Evolutionary conservation across 2,113 vertebrate genomes (phyloP), one percentile per base, ranked within the genome.

Genomic region (Daboia siamensis): DNA sequence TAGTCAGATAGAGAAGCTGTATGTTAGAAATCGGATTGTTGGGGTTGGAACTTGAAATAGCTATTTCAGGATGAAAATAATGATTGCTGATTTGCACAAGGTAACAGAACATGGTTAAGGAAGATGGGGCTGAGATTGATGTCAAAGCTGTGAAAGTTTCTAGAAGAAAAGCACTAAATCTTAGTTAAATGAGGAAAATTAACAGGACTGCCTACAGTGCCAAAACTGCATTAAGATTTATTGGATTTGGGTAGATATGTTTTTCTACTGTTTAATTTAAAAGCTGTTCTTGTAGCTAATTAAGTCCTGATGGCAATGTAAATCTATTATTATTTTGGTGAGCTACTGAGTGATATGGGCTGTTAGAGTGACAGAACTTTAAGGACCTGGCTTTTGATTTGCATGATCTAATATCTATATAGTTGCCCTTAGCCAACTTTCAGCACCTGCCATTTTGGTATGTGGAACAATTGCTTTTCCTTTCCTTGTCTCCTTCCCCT

Each of bases 251-350:
- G 52, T 84, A 26, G 13, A 57, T 54, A 57, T 21, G 59, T 1
- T 57, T 89, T 80, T 80, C 33, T 57, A 39, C 44, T 84, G 26
- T 92, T 92, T n/a, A 44, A 88, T 56, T 88, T 26, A 86, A 13
- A 48, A 52, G 24, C 29, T 1, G 54, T 1, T 87, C 23, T 87
- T 92, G 12, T 91, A 92, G n/a, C 93, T 86, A 91, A 90, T 91
- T 95, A 94, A 69, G 24, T 84, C 61, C 90, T 93, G 29, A 61
- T 90, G n/a, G 24, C 93, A 91, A 91, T 80, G 86, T 1, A 10
- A 26, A 15, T 26, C 52, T 88, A n/a, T 92, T 92, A 54, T 55
- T 92, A 33, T 48, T 74, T 52, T 46, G 44, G 51, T 52, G 24
- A 56, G 61, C 39, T 20, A 39, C 61, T 92, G 86, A 26, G 8